Conservation (phyloP, 2,113 vertebrate species). For the Pterophyllum scalare region DNA sequence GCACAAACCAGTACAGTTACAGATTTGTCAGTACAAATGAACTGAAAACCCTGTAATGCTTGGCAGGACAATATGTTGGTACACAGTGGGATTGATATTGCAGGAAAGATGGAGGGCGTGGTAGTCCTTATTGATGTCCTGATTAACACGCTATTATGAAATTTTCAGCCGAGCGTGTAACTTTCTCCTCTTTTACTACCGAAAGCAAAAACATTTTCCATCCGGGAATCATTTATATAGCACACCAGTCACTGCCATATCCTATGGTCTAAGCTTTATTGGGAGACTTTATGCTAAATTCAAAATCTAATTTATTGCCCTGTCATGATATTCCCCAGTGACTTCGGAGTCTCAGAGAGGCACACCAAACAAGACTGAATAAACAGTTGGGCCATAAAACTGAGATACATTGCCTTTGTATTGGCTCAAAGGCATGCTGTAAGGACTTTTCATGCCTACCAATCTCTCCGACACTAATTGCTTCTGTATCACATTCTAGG, state of each 20-base stretch:
- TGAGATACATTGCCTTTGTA: slow-evolving; percentile 78
- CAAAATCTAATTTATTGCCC: slow-evolving; percentile 74
- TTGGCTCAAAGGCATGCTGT: slow-evolving; percentile 70
- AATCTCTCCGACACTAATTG: slow-evolving; percentile 82
- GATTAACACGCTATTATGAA: slow-evolving; percentile 60
- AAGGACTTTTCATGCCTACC: slow-evolving; percentile 79
- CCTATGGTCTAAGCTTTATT: slow-evolving; percentile 70
- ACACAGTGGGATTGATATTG: slow-evolving; percentile 32
- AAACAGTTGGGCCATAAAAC: slow-evolving; percentile 79
- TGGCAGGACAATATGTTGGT: slow-evolving; percentile 42
- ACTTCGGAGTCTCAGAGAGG: slow-evolving; percentile 64
- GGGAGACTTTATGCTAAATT: slow-evolving; percentile 75
- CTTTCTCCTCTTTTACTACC: slow-evolving; percentile 55
- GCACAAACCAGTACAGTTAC: slow-evolving; percentile 32
- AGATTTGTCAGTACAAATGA: slow-evolving; percentile 56
- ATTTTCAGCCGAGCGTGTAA: slow-evolving; percentile 45
- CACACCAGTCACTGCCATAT: slow-evolving; percentile 33
- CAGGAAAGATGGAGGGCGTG: background rate
- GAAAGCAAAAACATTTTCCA: slow-evolving; percentile 45
- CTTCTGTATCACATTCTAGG: slow-evolving; percentile 80
- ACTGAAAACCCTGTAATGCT: slow-evolving; percentile 25
- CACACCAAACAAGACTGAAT: slow-evolving; percentile 79
- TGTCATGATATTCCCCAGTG: slow-evolving; percentile 73
- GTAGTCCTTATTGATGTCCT: slow-evolving; percentile 38
- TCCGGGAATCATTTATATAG: slow-evolving; percentile 48